phyloP scores from a whole-genome alignment of 2,888 invertebrate species.

The Polia nebulosa region DNA sequence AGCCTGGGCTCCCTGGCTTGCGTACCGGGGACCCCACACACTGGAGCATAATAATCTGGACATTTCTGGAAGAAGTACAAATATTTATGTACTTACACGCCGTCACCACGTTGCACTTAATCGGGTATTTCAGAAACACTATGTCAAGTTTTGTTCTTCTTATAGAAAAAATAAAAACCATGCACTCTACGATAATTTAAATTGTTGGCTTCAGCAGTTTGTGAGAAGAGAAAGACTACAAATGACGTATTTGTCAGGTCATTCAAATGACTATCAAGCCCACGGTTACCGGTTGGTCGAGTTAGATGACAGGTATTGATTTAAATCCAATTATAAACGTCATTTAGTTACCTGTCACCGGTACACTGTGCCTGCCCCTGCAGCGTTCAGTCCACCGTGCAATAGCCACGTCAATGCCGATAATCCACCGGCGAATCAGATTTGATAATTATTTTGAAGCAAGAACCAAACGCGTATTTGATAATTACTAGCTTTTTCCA shows the following conservation, averaged over 20 bases:
- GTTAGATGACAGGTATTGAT: not conserved
- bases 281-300: too few species aligned
- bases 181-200: too few species aligned
- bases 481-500: too few species aligned
- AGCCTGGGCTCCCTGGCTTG: constrained; percentile 79
- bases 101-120: too few species aligned
- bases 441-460: not conserved
- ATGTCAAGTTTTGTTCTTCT: too few species aligned
- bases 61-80: constrained; percentile 74
- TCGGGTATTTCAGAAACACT: too few species aligned
- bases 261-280: too few species aligned
- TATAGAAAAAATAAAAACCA: too few species aligned
- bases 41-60: constrained; percentile 83
- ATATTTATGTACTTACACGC: too few species aligned
- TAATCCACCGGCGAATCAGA: not conserved
- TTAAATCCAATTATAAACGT: constrained; percentile 2
- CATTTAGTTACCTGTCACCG: not conserved
- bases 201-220: not conserved
- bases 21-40: constrained; percentile 81
- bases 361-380: constrained; percentile 31
- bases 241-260: not conserved
- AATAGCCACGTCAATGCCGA: constrained; percentile 11
- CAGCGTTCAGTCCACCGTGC: constrained; percentile 34
- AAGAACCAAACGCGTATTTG: too few species aligned
- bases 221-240: not conserved